These are phyloP conservation scores for Zygogramma bicolorata DNA, from an alignment of 2,888 invertebrate species.

Conservation along the genomic window DNA sequence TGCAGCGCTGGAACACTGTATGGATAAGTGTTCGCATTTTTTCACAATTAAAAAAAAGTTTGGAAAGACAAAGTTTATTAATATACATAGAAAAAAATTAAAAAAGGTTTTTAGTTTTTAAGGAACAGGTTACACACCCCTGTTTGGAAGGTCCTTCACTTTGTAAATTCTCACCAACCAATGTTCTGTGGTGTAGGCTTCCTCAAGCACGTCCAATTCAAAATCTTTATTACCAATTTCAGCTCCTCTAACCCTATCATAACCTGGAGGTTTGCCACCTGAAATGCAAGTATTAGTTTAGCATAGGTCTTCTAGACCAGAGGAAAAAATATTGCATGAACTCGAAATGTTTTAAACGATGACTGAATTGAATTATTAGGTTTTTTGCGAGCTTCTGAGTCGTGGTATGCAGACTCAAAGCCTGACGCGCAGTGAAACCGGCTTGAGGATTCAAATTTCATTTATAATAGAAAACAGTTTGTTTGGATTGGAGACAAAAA, in stretches of 20 bases:
- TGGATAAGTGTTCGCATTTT: too few species aligned
- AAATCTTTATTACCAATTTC: slow-evolving; percentile 99
- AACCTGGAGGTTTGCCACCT: slow-evolving; percentile 92
- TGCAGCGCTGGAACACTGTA: too few species aligned
- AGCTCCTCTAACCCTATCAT: slow-evolving; percentile 94
- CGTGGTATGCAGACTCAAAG: too few species aligned
- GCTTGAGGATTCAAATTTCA: too few species aligned
- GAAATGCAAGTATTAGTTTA: slow-evolving; percentile 26
- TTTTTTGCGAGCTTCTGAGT: too few species aligned
- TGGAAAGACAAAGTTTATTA: background rate
- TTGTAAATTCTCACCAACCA: slow-evolving; percentile 99
- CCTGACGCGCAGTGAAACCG: too few species aligned
- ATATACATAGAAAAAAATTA: slow-evolving; percentile 32
- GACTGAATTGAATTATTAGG: too few species aligned
- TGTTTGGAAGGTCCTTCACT: slow-evolving; percentile 93
- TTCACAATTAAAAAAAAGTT: background rate
- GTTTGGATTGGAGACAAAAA: too few species aligned
- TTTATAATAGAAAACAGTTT: too few species aligned
- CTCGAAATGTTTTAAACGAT: too few species aligned
- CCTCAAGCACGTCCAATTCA: slow-evolving; percentile 97
- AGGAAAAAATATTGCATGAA: too few species aligned
- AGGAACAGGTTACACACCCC: slow-evolving; percentile 73
- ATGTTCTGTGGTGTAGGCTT: slow-evolving; percentile 99
- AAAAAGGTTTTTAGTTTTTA: slow-evolving; percentile 22
- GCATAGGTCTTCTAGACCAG: too few species aligned